Percentiles rank a stretch among this genome's conserved stretches.
Conservation (phyloP, 2,888 invertebrate genomes). For the Ephialtes manifestator region DNA sequence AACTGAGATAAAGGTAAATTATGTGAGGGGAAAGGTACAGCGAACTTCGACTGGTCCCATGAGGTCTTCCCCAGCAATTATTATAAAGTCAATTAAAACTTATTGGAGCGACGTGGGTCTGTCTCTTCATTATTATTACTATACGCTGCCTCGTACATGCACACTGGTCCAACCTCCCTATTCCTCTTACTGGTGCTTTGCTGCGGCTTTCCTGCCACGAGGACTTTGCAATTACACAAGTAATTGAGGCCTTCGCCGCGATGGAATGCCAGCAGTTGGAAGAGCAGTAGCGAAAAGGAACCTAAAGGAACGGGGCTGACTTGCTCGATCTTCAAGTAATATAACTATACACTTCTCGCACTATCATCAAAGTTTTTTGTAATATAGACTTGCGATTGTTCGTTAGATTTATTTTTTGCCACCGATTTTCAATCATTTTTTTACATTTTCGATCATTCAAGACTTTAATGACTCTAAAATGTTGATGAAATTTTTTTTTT, state of each 20-base stretch:
- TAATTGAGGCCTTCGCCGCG: constrained; percentile 77
- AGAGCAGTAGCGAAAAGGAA: constrained; percentile 49
- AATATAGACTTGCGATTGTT: neutral
- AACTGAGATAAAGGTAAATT: no score
- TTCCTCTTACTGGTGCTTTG: constrained; percentile 45
- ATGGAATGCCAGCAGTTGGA: constrained; percentile 62
- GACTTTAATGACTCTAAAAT: no score
- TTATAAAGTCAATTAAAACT: constrained; percentile 76
- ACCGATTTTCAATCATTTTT: neutral
- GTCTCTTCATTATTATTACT: constrained; percentile 42
- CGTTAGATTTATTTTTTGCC: neutral
- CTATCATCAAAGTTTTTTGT: neutral
- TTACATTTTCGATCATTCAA: neutral
- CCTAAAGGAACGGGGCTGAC: constrained; percentile 38
- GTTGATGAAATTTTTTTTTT: no score
- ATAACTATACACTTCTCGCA: neutral
- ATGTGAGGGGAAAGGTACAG: no score
- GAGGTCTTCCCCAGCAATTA: constrained; percentile 63
- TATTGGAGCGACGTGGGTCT: constrained; percentile 58
- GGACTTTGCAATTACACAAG: constrained; percentile 79
- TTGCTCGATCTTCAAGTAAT: constrained; percentile 25
- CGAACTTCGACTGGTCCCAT: no score
- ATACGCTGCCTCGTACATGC: constrained; percentile 53
- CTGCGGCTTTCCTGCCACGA: constrained; percentile 56
- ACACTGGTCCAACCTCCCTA: constrained; percentile 68